Base-by-base conservation (phyloP, 1,140 invertebrate genomes). In the Zaprionus capensis region DNA sequence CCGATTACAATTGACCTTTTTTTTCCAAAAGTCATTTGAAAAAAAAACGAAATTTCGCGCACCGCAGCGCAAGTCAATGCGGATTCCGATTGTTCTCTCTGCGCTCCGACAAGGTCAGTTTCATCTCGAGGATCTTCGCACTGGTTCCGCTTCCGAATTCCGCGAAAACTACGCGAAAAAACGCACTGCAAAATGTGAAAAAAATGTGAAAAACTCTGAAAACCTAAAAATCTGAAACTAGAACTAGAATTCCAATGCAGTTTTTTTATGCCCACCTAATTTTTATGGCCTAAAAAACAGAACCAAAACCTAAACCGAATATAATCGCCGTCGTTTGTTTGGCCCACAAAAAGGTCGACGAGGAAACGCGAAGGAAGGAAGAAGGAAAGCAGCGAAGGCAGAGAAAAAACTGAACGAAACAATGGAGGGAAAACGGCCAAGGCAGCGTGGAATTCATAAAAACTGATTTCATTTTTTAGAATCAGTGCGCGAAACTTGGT, bases 381-480 rank as follows among this genome's bases (percentile, higher is more conserved):
- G 68, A 51, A 66, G 71, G 36, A 62, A 62, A 69, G 46, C 49
- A 12, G 26, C 0, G 34, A 26, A 65, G 70, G 63, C 2, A 65
- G 75, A 77, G 6, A 49, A 28, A 38, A 67, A 73, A 68, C 57
- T 62, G 71, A 20, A 38, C 28, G 31, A 53, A 70, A 70, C 67
- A 76, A 71, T 76, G 70, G 17, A 58, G 51, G 56, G 38, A 53
- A 57, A 41, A 34, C 57, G 31, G 9, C 31, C 31, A 34, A 34
- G 31, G 31, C 31, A 34, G 31, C 31, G 44, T 55, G 63, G 74
- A 82, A 82, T 91, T 88, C 82, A 91, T 81, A 90, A 88, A 92
- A 91, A 91, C 82, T 92, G 91, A 92, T 85, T 92, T 91, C 87
- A 92, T 92, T 92, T 92, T 92, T 92, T 92, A 92, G 91, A 92